Evolutionary conservation across 2,888 invertebrate species (phyloP).

Genomic region (Zygogramma bicolorata): DNA sequence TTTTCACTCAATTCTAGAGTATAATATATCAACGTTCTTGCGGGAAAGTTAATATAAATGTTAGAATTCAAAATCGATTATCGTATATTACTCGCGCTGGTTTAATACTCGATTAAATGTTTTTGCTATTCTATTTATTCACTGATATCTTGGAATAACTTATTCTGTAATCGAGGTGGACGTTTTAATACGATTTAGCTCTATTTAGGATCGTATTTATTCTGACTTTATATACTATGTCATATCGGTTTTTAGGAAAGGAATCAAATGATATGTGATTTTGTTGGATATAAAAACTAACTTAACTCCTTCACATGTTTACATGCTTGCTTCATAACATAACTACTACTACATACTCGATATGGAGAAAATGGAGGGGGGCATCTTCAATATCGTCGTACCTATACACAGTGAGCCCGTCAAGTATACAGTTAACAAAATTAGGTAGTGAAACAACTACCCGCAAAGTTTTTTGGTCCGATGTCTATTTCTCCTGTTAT

Average conservation of each 20-base stretch:
- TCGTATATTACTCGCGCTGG: conserved; percentile 4
- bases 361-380: too few species aligned
- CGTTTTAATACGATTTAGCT: not conserved
- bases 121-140: not conserved
- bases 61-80: conserved; percentile 38
- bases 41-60: conserved; percentile 31
- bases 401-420: too few species aligned
- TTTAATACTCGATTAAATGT: not conserved
- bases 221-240: not conserved
- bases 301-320: too few species aligned
- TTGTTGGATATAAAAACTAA: not conserved
- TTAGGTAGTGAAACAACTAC: too few species aligned
- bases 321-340: too few species aligned
- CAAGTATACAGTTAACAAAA: too few species aligned
- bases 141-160: not conserved
- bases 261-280: not conserved
- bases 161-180: not conserved
- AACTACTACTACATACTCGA: too few species aligned
- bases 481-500: too few species aligned
- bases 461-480: too few species aligned
- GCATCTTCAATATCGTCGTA: too few species aligned
- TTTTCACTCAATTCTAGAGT: conserved; percentile 17
- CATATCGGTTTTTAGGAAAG: not conserved
- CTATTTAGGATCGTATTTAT: not conserved
- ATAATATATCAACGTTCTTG: conserved; percentile 38